Evolutionary conservation across 2,113 vertebrate genomes (phyloP), one percentile per base, ranked within the genome.

Genomic region (Pithys albifrons): DNA sequence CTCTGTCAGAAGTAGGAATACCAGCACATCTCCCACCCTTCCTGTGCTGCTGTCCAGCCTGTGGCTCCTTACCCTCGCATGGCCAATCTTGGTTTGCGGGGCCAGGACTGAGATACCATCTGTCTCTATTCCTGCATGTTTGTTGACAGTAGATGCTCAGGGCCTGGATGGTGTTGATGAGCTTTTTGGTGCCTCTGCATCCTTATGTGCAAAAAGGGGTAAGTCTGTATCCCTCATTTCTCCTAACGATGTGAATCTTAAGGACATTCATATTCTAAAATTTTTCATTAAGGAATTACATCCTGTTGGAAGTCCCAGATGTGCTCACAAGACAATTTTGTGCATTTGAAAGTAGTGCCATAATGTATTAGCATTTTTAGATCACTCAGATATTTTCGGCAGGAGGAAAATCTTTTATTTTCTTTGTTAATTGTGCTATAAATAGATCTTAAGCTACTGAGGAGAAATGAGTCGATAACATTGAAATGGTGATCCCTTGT

Each of bases 361-460:
- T 93, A 86, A 74, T 86, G 57, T 65, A 61, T 95, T 72, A 57
- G 49, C 87, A 92, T 93, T 93, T 96, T 94, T 92, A 95, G 92
- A 94, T 84, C 83, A 35, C 61, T 87, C 2, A 2, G 70, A 58
- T 88, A 89, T 93, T 96, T 94, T 92, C 75, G 92, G 83, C 79
- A 81, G 57, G 69, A 90, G 66, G 65, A 91, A 78, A 86, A 92
- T 74, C 52, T 78, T 86, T 52, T 86, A 7, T 90, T 96, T 95
- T 91, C 76, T 85, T 89, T 92, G 61, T 85, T 92, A 92, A 91
- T 96, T 78, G 54, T 93, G 54, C 92, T 92, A 75, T 92, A 73
- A 90, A 81, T 94, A 94, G 91, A 81, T 97, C 79, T 65, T 74
- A 69, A 79, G 49, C 83, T 86, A 54, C 84, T 74, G 58, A 83